Percentiles rank a stretch among this genome's conserved stretches.
These are phyloP conservation scores for Prionailurus bengalensis DNA, from an alignment of 2,113 vertebrate genomes.

Conservation along the genomic window DNA sequence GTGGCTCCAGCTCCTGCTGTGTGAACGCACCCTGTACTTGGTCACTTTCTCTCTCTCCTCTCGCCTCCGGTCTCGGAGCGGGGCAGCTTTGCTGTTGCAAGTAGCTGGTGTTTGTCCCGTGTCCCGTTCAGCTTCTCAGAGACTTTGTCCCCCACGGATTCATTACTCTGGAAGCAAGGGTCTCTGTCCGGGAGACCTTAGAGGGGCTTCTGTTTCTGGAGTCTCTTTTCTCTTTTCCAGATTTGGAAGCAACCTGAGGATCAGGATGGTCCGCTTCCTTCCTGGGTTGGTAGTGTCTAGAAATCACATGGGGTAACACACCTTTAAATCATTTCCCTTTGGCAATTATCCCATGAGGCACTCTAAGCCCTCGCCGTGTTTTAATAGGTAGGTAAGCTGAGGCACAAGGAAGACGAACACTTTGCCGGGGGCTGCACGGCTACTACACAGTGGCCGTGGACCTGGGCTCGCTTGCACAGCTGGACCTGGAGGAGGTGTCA, in stretches of 20 bases:
- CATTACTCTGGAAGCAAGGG: not conserved
- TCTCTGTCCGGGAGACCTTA: not conserved
- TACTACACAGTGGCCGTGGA: not conserved
- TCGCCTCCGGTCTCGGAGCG: not conserved
- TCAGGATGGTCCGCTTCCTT: not conserved
- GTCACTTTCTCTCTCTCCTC: no score
- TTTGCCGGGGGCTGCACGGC: not conserved
- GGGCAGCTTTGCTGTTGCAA: not conserved
- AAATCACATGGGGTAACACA: not conserved
- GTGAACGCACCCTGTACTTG: not conserved
- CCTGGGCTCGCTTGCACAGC: not conserved
- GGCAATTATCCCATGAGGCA: no score
- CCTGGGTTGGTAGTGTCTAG: not conserved
- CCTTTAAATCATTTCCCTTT: not conserved
- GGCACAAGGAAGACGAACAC: not conserved
- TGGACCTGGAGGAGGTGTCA: not conserved
- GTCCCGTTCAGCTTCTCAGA: not conserved
- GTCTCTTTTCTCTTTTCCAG: not conserved
- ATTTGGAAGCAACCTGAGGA: not conserved
- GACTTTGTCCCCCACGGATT: fast-evolving
- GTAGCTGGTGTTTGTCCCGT: no score
- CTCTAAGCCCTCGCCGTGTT: not conserved
- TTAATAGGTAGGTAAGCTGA: not conserved
- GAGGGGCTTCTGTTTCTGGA: not conserved
- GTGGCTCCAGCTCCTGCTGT: not conserved